Percentiles rank a stretch among this genome's conserved stretches.
These are phyloP conservation scores for Phycodurus eques DNA, from an alignment of 2,113 vertebrate genomes.

Conservation along the genomic window DNA sequence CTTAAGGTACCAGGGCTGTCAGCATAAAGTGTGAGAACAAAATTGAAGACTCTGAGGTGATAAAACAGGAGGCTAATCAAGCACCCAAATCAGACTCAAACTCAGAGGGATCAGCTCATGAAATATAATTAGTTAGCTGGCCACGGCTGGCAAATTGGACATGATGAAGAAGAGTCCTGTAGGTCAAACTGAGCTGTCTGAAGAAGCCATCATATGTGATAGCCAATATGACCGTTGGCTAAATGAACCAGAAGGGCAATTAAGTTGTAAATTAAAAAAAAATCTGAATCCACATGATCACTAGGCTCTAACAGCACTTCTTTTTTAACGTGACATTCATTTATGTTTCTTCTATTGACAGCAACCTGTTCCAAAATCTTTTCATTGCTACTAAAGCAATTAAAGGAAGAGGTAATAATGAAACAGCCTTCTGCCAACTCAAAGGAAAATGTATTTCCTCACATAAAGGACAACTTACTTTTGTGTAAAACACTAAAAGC, in stretches of 20 bases:
- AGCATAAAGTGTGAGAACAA: constrained; percentile 70
- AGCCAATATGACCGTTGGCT: constrained; percentile 56
- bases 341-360: constrained; percentile 21
- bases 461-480: constrained; percentile 8
- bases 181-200: constrained; percentile 60
- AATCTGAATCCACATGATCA: constrained; percentile 41
- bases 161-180: constrained; percentile 65
- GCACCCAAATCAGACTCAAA: constrained; percentile 56
- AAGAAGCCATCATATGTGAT: constrained; percentile 60
- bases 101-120: constrained; percentile 65
- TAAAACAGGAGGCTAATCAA: constrained; percentile 74
- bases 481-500: constrained; percentile 1
- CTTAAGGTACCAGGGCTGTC: constrained; percentile 63
- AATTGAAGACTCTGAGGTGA: constrained; percentile 60
- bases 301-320: constrained; percentile 9
- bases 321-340: constrained; percentile 27
- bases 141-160: constrained; percentile 65
- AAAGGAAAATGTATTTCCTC: neutral
- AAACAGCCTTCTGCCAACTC: constrained; percentile 45
- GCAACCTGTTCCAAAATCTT: constrained; percentile 12
- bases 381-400: neutral
- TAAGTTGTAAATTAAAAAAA: constrained; percentile 60
- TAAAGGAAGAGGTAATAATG: constrained; percentile 44
- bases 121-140: constrained; percentile 72
- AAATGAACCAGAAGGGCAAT: constrained; percentile 55